Conservation (phyloP, 1,140 invertebrate genomes). For the Paracyclopina nana region DNA sequence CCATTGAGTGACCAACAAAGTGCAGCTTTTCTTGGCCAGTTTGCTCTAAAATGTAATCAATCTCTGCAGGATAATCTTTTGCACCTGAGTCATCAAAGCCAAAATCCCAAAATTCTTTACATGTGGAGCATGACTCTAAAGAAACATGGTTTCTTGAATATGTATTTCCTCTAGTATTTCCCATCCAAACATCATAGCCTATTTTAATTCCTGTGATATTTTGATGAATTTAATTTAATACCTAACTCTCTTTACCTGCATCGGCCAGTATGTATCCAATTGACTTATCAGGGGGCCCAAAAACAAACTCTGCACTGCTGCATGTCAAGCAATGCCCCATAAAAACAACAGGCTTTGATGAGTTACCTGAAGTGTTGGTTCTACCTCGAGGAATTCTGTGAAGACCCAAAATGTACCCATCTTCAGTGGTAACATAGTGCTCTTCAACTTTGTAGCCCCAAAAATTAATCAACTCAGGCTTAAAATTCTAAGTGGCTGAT, state of each 20-base stretch:
- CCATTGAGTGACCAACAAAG: slow-evolving; percentile 1
- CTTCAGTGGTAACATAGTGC: slow-evolving; percentile 33
- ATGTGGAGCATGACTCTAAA: not conserved
- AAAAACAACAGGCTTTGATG: not conserved
- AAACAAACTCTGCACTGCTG: not conserved
- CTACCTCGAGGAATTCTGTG: slow-evolving; percentile 31
- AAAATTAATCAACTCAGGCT: slow-evolving; percentile 35
- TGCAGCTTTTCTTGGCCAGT: not conserved
- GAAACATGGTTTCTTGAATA: slow-evolving; percentile 3
- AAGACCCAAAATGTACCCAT: slow-evolving; percentile 37
- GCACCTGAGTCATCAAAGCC: not conserved
- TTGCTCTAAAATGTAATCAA: slow-evolving; percentile 3
- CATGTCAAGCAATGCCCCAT: not conserved
- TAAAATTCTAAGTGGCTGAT: too few relatives aligned
- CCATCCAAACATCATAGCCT: slow-evolving; percentile 16
- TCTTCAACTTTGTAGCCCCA: slow-evolving; percentile 42
- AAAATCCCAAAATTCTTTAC: slow-evolving; percentile 4
- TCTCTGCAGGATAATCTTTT: not conserved
- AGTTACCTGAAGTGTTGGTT: not conserved
- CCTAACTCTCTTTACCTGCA: too few relatives aligned
- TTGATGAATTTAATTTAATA: too few relatives aligned
- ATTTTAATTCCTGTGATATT: too few relatives aligned
- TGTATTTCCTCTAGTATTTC: slow-evolving; percentile 12
- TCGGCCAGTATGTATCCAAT: slow-evolving; percentile 14
- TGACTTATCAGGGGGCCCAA: slow-evolving; percentile 10